Evolutionary conservation across 2,888 invertebrate genomes (phyloP).

Genomic region (Caradrina kadenii): DNA sequence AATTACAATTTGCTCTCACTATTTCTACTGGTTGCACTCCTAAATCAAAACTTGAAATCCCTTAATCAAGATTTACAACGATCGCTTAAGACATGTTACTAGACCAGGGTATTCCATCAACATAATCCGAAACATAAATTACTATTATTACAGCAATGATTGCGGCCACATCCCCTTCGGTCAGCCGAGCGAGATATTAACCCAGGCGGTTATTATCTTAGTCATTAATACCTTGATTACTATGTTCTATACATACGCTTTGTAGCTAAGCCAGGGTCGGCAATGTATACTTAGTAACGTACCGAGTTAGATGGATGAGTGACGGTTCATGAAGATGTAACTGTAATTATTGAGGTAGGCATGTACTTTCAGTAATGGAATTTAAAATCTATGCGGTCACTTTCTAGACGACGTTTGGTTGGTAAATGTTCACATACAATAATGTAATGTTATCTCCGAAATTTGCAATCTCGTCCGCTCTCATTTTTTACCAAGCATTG

Average conservation of each 20-base stretch:
- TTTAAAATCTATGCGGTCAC: slow-evolving; percentile 12
- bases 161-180: slow-evolving; percentile 49
- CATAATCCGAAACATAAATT: slow-evolving; percentile 69
- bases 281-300: slow-evolving; percentile 22
- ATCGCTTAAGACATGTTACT: slow-evolving; percentile 46
- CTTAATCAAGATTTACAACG: slow-evolving; percentile 57
- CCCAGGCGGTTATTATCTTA: slow-evolving; percentile 62
- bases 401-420: slow-evolving; percentile 3
- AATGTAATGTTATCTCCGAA: too few relatives aligned
- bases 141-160: slow-evolving; percentile 65
- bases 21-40: slow-evolving; percentile 33
- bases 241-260: slow-evolving; percentile 48
- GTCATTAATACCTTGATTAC: slow-evolving; percentile 67
- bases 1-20: slow-evolving; percentile 43
- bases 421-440: not conserved
- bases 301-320: slow-evolving; percentile 14
- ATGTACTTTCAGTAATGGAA: slow-evolving; percentile 16
- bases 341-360: slow-evolving; percentile 15
- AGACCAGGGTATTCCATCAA: slow-evolving; percentile 66
- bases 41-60: slow-evolving; percentile 59
- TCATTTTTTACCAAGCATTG: too few relatives aligned
- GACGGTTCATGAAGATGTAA: slow-evolving; percentile 17
- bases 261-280: slow-evolving; percentile 18
- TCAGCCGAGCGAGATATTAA: slow-evolving; percentile 63
- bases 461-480: too few relatives aligned